Percentiles rank a stretch among this genome's conserved stretches.
Conservation (phyloP, 2,888 invertebrate genomes). For the Phymatocera aterrima region DNA sequence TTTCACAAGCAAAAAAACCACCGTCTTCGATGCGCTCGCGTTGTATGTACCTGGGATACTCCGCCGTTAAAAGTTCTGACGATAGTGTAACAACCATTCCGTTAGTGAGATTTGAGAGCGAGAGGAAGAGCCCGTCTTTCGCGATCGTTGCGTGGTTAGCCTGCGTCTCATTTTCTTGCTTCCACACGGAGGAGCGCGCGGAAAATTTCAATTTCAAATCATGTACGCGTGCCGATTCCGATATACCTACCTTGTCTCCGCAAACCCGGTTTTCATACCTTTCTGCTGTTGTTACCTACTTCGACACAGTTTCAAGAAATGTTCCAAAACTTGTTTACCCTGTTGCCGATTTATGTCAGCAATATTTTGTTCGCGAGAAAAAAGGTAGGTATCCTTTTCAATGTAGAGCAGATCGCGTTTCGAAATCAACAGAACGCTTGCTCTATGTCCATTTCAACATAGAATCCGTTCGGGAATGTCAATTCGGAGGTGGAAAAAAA, state of each 20-base stretch:
- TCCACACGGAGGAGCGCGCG: not conserved
- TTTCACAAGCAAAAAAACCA: not conserved
- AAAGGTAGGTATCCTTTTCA: not conserved
- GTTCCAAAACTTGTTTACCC: conserved; percentile 12
- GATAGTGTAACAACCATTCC: conserved; percentile 14
- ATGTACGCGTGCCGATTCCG: conserved; percentile 28
- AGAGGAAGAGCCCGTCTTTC: not conserved
- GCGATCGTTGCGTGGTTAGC: not conserved
- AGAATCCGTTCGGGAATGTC: not conserved
- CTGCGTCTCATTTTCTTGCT: not conserved
- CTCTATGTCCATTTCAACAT: not conserved
- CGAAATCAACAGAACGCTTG: not conserved
- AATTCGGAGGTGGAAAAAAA: not conserved
- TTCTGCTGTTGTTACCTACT: conserved; percentile 40
- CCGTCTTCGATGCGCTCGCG: conserved; percentile 23
- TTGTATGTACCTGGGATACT: conserved; percentile 13
- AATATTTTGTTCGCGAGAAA: not conserved
- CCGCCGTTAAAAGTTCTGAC: conserved; percentile 6
- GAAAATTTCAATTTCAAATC: conserved; percentile 30
- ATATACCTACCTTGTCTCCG: conserved; percentile 8
- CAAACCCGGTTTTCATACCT: conserved; percentile 24
- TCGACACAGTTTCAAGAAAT: not conserved
- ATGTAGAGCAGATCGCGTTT: not conserved
- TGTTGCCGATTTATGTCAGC: conserved; percentile 25
- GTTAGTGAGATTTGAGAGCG: conserved; percentile 2